A percentile compares a stretch with the other conserved stretches of the same genome.
These are phyloP conservation scores for Sylvietta virens DNA, from an alignment of 2,113 vertebrate genomes.

Conservation along the genomic window DNA sequence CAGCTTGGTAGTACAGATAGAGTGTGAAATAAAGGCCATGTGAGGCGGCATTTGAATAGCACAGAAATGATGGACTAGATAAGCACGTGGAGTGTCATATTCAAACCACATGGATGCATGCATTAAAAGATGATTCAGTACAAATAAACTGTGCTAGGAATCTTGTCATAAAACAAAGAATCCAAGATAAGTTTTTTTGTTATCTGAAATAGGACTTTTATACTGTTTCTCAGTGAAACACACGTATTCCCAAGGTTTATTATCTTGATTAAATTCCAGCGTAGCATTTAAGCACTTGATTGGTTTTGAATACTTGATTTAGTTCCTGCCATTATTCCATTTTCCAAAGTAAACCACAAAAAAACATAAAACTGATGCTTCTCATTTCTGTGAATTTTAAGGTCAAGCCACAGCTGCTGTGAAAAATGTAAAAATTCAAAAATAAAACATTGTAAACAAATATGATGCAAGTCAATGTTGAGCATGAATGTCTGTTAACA, in stretches of 20 bases:
- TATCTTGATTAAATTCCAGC: neutral
- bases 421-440: neutral
- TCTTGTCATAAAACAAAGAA: neutral
- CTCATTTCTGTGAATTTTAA: constrained; percentile 12
- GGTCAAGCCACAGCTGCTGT: neutral
- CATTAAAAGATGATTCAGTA: neutral
- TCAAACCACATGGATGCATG: neutral
- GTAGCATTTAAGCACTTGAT: neutral
- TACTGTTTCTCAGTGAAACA: neutral
- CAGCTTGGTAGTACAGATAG: neutral
- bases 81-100: neutral
- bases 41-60: neutral
- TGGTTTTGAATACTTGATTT: constrained; percentile 13
- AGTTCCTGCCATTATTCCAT: neutral
- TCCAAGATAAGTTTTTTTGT: neutral
- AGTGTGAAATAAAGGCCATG: neutral
- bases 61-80: neutral
- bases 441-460: neutral
- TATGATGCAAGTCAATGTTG: neutral
- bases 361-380: neutral
- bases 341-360: neutral
- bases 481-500: neutral
- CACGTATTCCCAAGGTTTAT: neutral
- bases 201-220: neutral
- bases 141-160: neutral